Evolutionary conservation across 2,888 invertebrate genomes (phyloP), one percentile per base, ranked within the genome.

Genomic region (Galerucella nymphaeae): DNA sequence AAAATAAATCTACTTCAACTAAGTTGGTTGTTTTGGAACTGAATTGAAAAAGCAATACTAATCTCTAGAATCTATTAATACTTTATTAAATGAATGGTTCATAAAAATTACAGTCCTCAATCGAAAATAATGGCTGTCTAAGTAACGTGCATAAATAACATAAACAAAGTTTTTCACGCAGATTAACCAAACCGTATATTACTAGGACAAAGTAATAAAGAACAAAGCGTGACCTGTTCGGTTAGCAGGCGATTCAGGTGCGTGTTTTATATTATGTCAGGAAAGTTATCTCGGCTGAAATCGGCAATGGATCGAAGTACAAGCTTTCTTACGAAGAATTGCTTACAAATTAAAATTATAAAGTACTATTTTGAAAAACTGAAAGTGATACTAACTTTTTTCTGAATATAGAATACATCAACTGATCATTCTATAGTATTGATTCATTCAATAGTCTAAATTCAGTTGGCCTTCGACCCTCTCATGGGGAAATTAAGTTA

Each of bases 171-270:
- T 30, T 38, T 55, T 66, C 18, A 66, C 55, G 57, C 41, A 42
- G 8, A 66, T 57, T 55, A 66, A 66, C 42, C 41, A 14, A 16
- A 16, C 14, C 38, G 38, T 38, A 41, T n/a, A 16, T 14, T 48
- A 16, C 4, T 65, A 50, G 42, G 55, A 66, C 57, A 66, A 57
- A 66, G 66, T 66, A 55, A 57, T 57, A 57, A 57, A 55, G 66
- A 42, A 42, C 57, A 66, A 57, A 66, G 66, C 57, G 16, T 41
- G 6, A 38, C 53, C 42, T 66, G 14, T 30, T 20, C 13, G 13
- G 30, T 38, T 50, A 10, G 57, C 30, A 30, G 42, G 13, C 20
- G 42, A 30, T 18, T 42, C 42, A 14, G 11, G 55, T 66, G 41
- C 57, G 20, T 66, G 18, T 41, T 57, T 57, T 38, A 48, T n/a